Evolutionary conservation across 2,888 invertebrate species (phyloP), one percentile per base, ranked within the genome.

Genomic region (Aphodius sticticus): DNA sequence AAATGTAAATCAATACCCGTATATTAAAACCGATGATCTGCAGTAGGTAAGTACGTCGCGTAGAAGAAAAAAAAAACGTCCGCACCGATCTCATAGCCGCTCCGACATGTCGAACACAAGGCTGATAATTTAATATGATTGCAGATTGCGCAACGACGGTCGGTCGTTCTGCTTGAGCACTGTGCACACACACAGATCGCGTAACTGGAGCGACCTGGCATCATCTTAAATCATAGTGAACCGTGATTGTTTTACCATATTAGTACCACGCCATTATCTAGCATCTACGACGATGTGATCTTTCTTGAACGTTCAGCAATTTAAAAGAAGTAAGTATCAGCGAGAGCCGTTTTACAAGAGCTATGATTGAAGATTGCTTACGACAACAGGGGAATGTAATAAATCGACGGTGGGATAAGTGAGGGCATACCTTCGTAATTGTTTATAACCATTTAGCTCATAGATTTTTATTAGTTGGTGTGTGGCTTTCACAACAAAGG

Each of bases 201-300:
- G 69, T 69, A 76, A 76, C 76, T 76, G 16, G 76, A 76, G 76
- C 76, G 35, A 36, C 35, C 6, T 0, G 35, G 76, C 69, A 76
- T 76, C 76, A 76, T 76, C 76, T 76, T 69, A 76, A 76, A 76
- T 76, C 76, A 76, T 76, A 38, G 76, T 16, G 69, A 69, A 76
- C 76, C 69, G 76, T 69, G 76, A 76, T 76, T 76, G 76, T 76
- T 76, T 76, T 69, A 36, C 76, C 76, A 76, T 76, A 76, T 76
- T 76, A 26, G 76, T 53, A 53, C 53, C 53, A 53, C 53, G 53
- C 53, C 53, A 53, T 53, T 53, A 53, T 53, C 7, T 53, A 53
- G 53, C 53, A 53, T 53, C 53, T 53, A 53, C 53, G 53, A 53
- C 53, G 53, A 53, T 53, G 53, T 53, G 53, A 53, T 53, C 53